Conservation (phyloP, 2,797 vertebrate species). For the Sebastes flavidus region DNA sequence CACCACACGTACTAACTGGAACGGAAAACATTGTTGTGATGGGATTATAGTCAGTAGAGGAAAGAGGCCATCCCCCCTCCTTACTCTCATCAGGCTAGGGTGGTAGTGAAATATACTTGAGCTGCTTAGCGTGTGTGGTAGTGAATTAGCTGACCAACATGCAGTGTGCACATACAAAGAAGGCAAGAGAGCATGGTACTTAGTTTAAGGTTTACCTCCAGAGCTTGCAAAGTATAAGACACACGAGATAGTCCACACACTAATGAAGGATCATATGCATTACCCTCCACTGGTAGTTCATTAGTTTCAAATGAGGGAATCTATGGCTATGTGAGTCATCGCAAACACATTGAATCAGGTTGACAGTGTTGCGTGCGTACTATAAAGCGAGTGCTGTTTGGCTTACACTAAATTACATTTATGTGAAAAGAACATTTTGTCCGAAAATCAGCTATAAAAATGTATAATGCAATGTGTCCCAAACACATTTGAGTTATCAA, state of each 20-base stretch:
- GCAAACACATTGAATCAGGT: conserved; percentile 14
- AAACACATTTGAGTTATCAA: neutral
- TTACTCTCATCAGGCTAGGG: conserved; percentile 5
- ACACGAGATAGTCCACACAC: neutral
- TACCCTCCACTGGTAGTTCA: conserved; percentile 13
- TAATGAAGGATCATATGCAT: conserved; percentile 1
- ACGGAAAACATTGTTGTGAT: neutral
- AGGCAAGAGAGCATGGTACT: neutral
- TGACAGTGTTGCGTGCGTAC: conserved; percentile 18
- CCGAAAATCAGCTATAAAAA: neutral
- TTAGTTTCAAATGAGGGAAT: conserved; percentile 55
- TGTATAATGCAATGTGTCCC: neutral
- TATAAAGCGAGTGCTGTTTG: neutral
- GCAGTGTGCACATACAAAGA: neutral
- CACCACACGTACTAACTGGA: neutral
- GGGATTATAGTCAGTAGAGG: neutral
- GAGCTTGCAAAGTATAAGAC: neutral
- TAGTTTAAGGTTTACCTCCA: neutral
- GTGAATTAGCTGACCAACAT: conserved; percentile 24
- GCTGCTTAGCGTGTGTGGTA: conserved; percentile 39
- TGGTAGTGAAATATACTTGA: conserved; percentile 39
- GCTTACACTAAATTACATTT: neutral
- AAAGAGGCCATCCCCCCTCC: conserved; percentile 4
- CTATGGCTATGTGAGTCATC: conserved; percentile 7
- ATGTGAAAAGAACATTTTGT: neutral